Evolutionary conservation across 1,140 invertebrate genomes (phyloP), one percentile per base, ranked within the genome.

Genomic region (Euglossa dilemma): DNA sequence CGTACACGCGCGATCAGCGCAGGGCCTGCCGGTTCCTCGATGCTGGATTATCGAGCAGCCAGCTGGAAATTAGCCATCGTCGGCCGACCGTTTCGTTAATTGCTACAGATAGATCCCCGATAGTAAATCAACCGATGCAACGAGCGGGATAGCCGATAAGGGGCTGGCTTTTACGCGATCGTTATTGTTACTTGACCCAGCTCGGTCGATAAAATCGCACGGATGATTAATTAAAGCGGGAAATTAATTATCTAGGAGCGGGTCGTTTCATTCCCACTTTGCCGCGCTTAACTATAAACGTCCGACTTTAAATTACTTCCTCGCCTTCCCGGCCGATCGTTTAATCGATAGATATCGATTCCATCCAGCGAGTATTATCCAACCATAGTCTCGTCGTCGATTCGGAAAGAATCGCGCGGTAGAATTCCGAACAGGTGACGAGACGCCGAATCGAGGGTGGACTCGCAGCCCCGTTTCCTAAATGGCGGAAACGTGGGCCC

Each of bases 171-270:
- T 59, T 77, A 77, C 66, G 59, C 59, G 76, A 85, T 83, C 79
- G 57, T 54, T 72, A 82, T 82, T 74, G 63, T 76, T 78, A 56
- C 36, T 67, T 70, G 63, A 59, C 74, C 76, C 63, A 47, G 59
- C 23, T 16, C 47, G 75, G 47, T 36, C 75, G 64, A 88, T 84
- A 84, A 84, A 84, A 86, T 88, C 78, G 23, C 14, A 36, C 47
- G 2, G 18, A 71, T 89, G 84, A 89, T 88, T 88, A 88, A 89
- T 89, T 81, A 86, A 88, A 61, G 20, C 50, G 28, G 77, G n/a
- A 80, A 89, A 89, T 88, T 88, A 89, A 89, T 89, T 89, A 86
- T 80, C 86, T 56, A 73, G 70, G 80, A 72, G 83, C 75, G n/a
- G 54, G 25, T 71, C 78, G 86, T 83, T 74, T 18, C 74, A 73